phyloP scores from a whole-genome alignment of 2,888 invertebrate species.

The Amiota communis region DNA sequence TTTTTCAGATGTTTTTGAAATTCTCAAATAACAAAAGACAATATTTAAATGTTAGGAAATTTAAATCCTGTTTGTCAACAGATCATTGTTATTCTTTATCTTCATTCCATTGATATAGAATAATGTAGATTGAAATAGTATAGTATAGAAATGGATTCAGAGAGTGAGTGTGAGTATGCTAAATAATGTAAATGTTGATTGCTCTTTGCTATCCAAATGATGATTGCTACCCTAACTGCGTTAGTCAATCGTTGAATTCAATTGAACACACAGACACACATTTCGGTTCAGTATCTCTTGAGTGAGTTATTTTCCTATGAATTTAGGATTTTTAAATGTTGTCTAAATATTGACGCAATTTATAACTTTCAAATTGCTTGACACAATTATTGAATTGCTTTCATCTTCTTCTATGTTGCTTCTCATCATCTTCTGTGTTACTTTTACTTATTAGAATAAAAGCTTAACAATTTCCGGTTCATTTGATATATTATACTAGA shows the following conservation, averaged over 20 bases:
- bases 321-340: constrained; percentile 49
- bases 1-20: too few species aligned
- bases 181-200: constrained; percentile 59
- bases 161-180: neutral
- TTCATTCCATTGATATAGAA: constrained; percentile 21
- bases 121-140: too few species aligned
- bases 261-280: neutral
- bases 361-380: constrained; percentile 60
- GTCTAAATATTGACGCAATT: constrained; percentile 65
- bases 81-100: constrained; percentile 40
- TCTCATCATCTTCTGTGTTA: too few species aligned
- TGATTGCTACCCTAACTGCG: constrained; percentile 25
- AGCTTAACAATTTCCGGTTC: constrained; percentile 21
- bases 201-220: constrained; percentile 41
- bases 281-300: constrained; percentile 1
- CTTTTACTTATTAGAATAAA: neutral
- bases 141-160: too few species aligned
- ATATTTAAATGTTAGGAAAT: constrained; percentile 61
- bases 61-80: constrained; percentile 65
- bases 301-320: constrained; percentile 15
- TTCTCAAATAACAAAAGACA: constrained; percentile 43
- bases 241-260: neutral
- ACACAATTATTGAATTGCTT: constrained; percentile 50
- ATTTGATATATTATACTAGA: neutral
- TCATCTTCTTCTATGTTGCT: neutral